Base-by-base conservation (phyloP, 2,888 invertebrate genomes). In the Microctonus aethiopoides region DNA sequence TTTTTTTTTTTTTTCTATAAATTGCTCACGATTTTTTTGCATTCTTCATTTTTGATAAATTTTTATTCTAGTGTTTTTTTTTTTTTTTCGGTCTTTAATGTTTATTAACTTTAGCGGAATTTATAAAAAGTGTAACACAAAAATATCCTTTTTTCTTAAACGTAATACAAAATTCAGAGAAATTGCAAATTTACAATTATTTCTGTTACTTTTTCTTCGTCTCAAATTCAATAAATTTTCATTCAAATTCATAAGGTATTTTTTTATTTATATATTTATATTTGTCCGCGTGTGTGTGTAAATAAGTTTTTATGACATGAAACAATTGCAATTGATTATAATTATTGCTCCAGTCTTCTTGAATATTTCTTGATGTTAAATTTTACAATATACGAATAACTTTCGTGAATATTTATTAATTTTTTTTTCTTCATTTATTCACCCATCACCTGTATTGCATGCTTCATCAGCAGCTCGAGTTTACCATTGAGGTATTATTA, bases 81-180 rank as follows among this genome's bases (percentile, higher is more conserved):
- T 51, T 11, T 64, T 59, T 13, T 52, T 41, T 54, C 32, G n/a
- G 9, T 64, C 22, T 56, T 13, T 24, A 63, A 61, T 67, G 70
- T 70, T 51, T 57, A 52, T 74, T 68, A 77, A 82, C 83, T 78
- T 73, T 80, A 78, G 81, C 77, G 80, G 82, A 83, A 80, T 83
- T 67, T 85, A 85, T 85, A 86, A 86, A 56, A 86, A 86, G 82
- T 84, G 77, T 86, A 85, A 85, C 82, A 83, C 83, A 85, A 85
- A n/a, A 85, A 85, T 85, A 85, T 81, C 79, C 83, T 66, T 67
- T 66, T 67, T 83, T 79, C 80, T 83, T 81, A 82, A 84, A 82
- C 46, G 80, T 80, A 82, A 84, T 56, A 75, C 83, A 83, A 81
- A 83, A 84, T 84, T 83, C 76, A 83, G 80, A 82, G 79, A 83